phyloP scores from a whole-genome alignment of 2,797 vertebrate genomes.

The Phoeniculus purpureus region DNA sequence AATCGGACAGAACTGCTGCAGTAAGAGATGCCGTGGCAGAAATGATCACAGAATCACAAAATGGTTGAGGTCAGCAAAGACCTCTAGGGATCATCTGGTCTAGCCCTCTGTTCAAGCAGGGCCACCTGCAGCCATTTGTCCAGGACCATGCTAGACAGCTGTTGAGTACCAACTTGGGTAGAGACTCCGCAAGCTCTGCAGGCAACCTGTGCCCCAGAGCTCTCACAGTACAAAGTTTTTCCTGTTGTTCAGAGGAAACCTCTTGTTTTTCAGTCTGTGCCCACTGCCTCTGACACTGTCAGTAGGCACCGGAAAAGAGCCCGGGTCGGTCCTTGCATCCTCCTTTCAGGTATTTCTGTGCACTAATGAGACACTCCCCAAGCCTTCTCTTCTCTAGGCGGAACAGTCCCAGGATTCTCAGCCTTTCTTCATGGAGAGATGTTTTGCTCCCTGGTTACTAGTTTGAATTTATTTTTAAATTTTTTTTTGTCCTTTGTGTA shows the following conservation, averaged over 20 bases:
- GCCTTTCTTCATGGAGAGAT: neutral
- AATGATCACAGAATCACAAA: neutral
- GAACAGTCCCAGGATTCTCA: neutral
- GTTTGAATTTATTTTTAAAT: neutral
- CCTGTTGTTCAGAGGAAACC: neutral
- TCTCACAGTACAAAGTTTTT: neutral
- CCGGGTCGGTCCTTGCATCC: neutral
- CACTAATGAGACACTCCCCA: neutral
- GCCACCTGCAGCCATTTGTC: neutral
- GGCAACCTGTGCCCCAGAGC: neutral
- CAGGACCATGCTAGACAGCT: neutral
- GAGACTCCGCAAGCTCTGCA: neutral
- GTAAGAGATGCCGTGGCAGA: neutral
- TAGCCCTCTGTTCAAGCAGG: neutral
- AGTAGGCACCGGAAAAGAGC: too few species aligned
- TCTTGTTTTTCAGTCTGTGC: neutral
- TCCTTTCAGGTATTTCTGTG: neutral
- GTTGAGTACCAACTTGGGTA: neutral
- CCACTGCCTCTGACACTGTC: neutral
- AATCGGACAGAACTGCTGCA: neutral
- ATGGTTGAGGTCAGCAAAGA: neutral
- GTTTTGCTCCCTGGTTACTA: neutral
- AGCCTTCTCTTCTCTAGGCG: neutral
- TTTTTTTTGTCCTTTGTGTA: too few species aligned
- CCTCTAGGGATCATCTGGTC: neutral